A percentile compares a stretch with the other conserved stretches of the same genome.
These are phyloP conservation scores for Hipparchia sbordonii DNA, from an alignment of 2,888 invertebrate species.

Conservation along the genomic window DNA sequence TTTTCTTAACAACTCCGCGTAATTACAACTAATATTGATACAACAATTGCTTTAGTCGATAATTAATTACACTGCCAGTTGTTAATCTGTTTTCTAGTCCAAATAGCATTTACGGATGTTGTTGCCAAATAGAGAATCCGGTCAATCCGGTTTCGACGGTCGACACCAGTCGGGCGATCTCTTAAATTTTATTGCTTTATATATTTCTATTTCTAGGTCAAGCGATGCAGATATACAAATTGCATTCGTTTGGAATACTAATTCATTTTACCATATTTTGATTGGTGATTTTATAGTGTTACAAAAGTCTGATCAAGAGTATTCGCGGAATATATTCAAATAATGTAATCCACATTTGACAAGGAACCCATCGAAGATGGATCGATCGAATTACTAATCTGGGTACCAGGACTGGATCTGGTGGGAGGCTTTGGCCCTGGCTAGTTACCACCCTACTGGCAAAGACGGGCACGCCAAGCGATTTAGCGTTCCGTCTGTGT, in stretches of 20 bases:
- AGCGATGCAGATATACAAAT: conserved; percentile 26
- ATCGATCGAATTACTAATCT: no score
- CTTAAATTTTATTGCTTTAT: conserved; percentile 34
- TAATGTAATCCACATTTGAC: not conserved
- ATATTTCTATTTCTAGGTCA: conserved; percentile 29
- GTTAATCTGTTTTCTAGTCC: conserved; percentile 27
- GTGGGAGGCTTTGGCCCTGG: no score
- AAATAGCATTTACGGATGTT: conserved; percentile 37
- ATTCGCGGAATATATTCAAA: not conserved
- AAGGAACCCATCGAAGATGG: not conserved
- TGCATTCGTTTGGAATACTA: conserved; percentile 14
- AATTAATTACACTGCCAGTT: conserved; percentile 15
- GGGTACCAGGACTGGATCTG: no score
- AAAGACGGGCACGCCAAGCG: no score
- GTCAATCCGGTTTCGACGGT: conserved; percentile 27
- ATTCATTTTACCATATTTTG: conserved; percentile 4
- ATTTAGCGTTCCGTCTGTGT: no score
- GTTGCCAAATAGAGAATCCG: conserved; percentile 40
- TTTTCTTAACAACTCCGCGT: not conserved
- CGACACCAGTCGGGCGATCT: conserved; percentile 31
- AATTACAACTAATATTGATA: not conserved
- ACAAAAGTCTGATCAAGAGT: not conserved
- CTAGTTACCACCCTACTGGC: no score
- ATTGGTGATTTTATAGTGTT: not conserved
- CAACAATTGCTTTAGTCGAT: conserved; percentile 8